Percentiles rank a stretch among this genome's conserved stretches.
phyloP scores from a whole-genome alignment of 2,113 vertebrate genomes.

The Psilopsiagon aurifrons region DNA sequence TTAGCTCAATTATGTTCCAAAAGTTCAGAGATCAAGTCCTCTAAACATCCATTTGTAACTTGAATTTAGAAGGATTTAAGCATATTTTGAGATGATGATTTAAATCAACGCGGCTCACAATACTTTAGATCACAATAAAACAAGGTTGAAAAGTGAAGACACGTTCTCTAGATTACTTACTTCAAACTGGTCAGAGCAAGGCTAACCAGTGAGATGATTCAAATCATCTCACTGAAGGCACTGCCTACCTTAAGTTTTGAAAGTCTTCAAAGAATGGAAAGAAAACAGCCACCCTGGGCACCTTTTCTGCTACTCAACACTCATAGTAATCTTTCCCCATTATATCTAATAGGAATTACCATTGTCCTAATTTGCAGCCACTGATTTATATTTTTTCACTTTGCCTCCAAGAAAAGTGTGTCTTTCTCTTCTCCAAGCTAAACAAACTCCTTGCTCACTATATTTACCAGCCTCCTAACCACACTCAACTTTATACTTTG shows the following conservation, averaged over 20 bases:
- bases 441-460: neutral
- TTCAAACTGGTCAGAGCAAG: neutral
- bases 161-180: neutral
- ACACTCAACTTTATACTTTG: neutral
- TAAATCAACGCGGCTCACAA: neutral
- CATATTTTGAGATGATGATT: neutral
- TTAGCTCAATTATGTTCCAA: neutral
- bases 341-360: neutral
- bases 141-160: neutral
- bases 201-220: neutral
- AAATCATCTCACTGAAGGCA: neutral
- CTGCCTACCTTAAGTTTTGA: neutral
- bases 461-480: accelerated
- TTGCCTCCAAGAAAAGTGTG: neutral
- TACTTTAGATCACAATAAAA: neutral
- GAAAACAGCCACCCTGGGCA: neutral
- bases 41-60: neutral
- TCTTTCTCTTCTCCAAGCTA: neutral
- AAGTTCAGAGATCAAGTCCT: neutral
- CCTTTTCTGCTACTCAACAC: neutral
- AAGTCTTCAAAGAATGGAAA: neutral
- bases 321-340: neutral
- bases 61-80: neutral
- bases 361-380: neutral
- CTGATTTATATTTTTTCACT: neutral